These are phyloP conservation scores for Flexamia atlantica DNA, from an alignment of 2,888 invertebrate genomes.

Conservation along the genomic window DNA sequence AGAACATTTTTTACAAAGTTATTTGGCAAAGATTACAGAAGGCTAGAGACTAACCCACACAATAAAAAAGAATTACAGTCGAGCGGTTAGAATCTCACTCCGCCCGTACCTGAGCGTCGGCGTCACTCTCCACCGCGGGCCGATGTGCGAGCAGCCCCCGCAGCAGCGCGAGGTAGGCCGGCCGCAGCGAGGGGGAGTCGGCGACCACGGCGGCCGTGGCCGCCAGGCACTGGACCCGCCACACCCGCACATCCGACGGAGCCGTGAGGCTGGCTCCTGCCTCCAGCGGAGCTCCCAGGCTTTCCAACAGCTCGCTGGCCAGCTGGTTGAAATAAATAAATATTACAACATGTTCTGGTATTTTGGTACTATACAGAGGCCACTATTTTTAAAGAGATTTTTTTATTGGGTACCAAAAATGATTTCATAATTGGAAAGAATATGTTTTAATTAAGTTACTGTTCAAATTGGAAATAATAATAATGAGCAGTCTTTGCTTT, in stretches of 20 bases:
- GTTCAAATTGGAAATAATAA: no score
- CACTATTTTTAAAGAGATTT: no score
- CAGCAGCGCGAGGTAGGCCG: background rate
- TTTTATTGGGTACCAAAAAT: no score
- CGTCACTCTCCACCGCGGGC: constrained; percentile 27
- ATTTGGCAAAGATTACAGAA: no score
- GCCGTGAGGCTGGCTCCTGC: constrained; percentile 56
- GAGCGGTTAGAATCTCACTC: no score
- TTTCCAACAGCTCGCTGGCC: constrained; percentile 32
- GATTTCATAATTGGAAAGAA: no score
- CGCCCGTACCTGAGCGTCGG: constrained; percentile 60
- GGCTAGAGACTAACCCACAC: no score
- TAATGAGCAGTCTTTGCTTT: no score
- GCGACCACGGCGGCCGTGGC: constrained; percentile 57
- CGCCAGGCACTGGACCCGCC: constrained; percentile 64
- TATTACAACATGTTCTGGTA: background rate
- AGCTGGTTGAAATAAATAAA: constrained; percentile 41
- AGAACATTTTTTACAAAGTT: no score
- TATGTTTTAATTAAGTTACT: no score
- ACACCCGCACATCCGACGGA: constrained; percentile 65
- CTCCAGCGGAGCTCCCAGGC: constrained; percentile 64
- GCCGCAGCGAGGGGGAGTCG: background rate
- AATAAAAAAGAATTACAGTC: no score
- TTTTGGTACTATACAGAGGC: no score
- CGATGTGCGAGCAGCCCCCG: background rate